Conservation (phyloP, 2,797 vertebrate species). For the Halcyon smyrnensis region DNA sequence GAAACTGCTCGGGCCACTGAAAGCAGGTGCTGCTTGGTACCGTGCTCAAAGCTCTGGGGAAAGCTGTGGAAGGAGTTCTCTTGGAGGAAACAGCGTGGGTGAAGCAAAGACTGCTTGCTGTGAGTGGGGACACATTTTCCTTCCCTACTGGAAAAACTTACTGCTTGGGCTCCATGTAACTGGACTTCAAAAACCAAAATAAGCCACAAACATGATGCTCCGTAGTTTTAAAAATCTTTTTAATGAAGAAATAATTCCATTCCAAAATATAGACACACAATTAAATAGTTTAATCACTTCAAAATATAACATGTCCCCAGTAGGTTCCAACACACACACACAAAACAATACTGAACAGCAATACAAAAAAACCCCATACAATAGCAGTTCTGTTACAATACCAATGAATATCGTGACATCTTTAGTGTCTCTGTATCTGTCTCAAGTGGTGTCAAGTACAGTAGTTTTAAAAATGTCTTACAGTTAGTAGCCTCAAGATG, state of each 20-base stretch:
- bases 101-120: not conserved
- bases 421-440: constrained; percentile 80
- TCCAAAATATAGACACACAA: constrained; percentile 91
- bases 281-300: constrained; percentile 90
- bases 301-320: constrained; percentile 89
- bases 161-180: not conserved
- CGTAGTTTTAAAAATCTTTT: constrained; percentile 85
- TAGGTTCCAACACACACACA: constrained; percentile 83
- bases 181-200: not conserved
- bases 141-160: rapidly evolving
- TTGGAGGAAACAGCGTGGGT: not conserved
- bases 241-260: constrained; percentile 91
- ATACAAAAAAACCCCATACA: constrained; percentile 84
- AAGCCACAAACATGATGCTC: not conserved
- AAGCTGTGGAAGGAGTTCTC: not conserved
- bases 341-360: constrained; percentile 87
- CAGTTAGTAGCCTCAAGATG: constrained; percentile 79
- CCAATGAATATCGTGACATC: constrained; percentile 81
- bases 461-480: constrained; percentile 81
- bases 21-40: rapidly evolving
- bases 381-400: constrained; percentile 87
- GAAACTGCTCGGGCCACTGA: not conserved
- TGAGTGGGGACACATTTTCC: not conserved
- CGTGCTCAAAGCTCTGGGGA: rapidly evolving
- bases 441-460: constrained; percentile 83